Evolutionary conservation across 2,113 vertebrate species (phyloP).

Genomic region (Capricornis sumatraensis): DNA sequence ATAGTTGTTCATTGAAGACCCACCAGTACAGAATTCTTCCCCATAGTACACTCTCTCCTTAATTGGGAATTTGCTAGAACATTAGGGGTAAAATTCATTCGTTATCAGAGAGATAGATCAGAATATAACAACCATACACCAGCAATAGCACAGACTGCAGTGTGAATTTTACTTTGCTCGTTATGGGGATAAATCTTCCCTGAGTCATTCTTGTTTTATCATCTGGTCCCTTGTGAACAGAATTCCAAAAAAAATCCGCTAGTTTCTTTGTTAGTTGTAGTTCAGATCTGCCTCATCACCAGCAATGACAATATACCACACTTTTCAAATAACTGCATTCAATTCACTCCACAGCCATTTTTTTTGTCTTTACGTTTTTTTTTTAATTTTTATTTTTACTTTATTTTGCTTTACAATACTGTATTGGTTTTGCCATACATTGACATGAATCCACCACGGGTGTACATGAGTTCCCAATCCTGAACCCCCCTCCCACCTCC

Average conservation of each 20-base stretch:
- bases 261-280: not conserved
- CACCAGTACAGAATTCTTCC: not conserved
- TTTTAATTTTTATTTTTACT: no score
- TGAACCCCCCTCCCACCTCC: no score
- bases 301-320: not conserved
- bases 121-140: not conserved
- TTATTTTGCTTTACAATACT: no score
- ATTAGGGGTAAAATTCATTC: not conserved
- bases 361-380: no score
- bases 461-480: no score
- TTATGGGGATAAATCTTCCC: not conserved
- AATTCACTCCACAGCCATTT: not conserved
- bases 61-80: not conserved
- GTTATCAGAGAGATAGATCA: not conserved
- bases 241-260: not conserved
- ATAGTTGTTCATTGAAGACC: not conserved
- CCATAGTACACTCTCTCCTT: not conserved
- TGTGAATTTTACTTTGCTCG: not conserved
- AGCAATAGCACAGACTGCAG: not conserved
- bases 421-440: no score
- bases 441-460: no score
- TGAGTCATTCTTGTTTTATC: not conserved
- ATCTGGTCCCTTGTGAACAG: not conserved
- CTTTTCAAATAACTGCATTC: not conserved
- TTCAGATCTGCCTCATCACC: not conserved